A percentile compares a stretch with the other conserved stretches of the same genome.
phyloP scores from a whole-genome alignment of 2,797 vertebrate species.

The Lepilemur septentrionalis region DNA sequence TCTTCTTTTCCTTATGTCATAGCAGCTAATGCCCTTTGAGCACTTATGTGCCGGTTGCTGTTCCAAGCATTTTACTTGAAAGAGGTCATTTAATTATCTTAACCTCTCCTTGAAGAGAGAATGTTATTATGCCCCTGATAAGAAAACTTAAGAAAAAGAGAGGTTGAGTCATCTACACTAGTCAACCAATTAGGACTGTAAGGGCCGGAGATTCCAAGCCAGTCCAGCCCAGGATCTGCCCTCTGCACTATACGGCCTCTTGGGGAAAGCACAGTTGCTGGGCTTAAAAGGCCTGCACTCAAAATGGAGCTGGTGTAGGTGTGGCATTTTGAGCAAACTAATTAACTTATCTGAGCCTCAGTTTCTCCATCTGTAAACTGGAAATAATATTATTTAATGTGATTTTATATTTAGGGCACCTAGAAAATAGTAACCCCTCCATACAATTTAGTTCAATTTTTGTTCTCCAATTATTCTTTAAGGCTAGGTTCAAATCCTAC shows the following conservation, averaged over 20 bases:
- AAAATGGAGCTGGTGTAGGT: neutral
- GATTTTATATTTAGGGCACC: neutral
- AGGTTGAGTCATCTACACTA: neutral
- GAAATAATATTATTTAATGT: conserved; percentile 15
- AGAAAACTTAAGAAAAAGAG: neutral
- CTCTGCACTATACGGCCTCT: neutral
- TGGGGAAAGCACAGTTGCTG: neutral
- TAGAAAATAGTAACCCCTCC: neutral
- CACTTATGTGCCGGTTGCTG: neutral
- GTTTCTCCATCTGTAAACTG: neutral
- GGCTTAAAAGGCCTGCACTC: neutral
- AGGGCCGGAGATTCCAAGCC: neutral
- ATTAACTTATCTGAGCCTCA: conserved; percentile 1
- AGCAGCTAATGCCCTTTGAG: neutral
- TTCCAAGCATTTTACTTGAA: neutral
- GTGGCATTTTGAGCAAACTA: neutral
- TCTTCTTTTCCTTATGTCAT: neutral
- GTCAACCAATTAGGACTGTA: neutral
- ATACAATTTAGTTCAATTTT: neutral
- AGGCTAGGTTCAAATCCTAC: neutral
- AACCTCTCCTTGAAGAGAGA: neutral
- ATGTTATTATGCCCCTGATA: neutral
- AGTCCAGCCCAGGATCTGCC: neutral
- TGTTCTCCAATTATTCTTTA: neutral
- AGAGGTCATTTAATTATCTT: conserved; percentile 24